Base-by-base conservation (phyloP, 2,113 vertebrate species). In the Leptosomus discolor region DNA sequence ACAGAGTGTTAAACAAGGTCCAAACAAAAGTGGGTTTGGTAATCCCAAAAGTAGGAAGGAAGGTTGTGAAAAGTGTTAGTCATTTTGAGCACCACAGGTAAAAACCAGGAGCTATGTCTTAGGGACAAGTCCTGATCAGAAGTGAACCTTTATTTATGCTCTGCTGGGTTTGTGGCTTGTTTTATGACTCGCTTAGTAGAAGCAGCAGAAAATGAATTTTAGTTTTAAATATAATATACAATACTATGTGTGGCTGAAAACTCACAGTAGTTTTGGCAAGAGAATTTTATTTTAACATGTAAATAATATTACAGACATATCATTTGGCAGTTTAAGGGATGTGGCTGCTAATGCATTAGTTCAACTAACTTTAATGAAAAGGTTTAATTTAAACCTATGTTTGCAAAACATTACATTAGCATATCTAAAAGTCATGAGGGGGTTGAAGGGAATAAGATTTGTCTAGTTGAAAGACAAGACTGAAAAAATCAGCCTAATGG, bases 351-450 rank as follows among this genome's bases (percentile, higher is more conserved):
- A 41, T 63, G 51, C 82, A 79, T 43, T 79, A 37, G 43, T 75
- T 92, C 89, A 85, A 77, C 82, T 88, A 68, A 92, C 46, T 86
- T 58, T 46, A 90, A 82, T 90, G 78, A 85, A 82, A 85, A 90
- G 45, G 53, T 83, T 94, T 91, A 76, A 93, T 93, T 93, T 81
- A 80, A 96, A 76, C 48, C 87, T 57, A 50, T 81, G 60, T 90
- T 88, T 85, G 78, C 54, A 87, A 95, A 85, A 69, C 58, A 60
- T 77, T 88, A 81, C 20, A n/a, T 88, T 88, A 90, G 74, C 64
- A 85, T 90, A 64, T 84, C 63, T 90, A 89, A 95, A 94, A 93
- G 37, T 68, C 2, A 1, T 51, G 39, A 76, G 1, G 0, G 58
- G 63, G 76, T 17, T 77, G 80, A 93, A 79, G 41, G n/a, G 88